phyloP scores from a whole-genome alignment of 2,888 invertebrate species.

The Monoplex corrugatus region DNA sequence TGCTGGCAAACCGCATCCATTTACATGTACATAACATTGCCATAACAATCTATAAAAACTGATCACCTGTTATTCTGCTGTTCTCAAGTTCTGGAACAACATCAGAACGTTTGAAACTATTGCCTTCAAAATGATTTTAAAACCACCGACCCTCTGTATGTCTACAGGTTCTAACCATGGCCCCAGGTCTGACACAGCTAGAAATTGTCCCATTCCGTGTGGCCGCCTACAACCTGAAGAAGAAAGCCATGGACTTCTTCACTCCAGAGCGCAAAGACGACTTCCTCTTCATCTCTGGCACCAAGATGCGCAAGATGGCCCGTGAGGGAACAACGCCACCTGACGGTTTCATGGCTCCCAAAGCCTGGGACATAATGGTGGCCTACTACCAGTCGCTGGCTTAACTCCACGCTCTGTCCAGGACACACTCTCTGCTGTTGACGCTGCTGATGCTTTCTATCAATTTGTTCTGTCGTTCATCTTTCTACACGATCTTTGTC shows the following conservation, averaged over 20 bases:
- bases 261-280: constrained; percentile 94
- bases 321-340: constrained; percentile 93
- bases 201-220: constrained; percentile 99
- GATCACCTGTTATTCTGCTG: too few relatives aligned
- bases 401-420: background rate
- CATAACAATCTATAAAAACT: too few relatives aligned
- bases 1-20: too few relatives aligned
- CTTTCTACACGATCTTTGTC: too few relatives aligned
- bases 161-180: constrained; percentile 92
- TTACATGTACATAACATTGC: too few relatives aligned
- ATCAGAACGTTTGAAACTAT: too few relatives aligned
- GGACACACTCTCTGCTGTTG: background rate
- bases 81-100: too few relatives aligned
- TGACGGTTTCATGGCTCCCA: constrained; percentile 98
- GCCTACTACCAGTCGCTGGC: constrained; percentile 81
- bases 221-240: constrained; percentile 95
- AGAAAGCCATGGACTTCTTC: constrained; percentile 95
- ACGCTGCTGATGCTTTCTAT: background rate
- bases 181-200: constrained; percentile 94
- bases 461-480: background rate
- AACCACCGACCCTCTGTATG: too few relatives aligned
- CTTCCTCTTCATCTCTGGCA: constrained; percentile 97
- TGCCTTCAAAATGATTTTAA: too few relatives aligned
- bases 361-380: constrained; percentile 95
- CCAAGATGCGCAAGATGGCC: constrained; percentile 91